phyloP scores from a whole-genome alignment of 53 echinoderm and acorn worm species.

The Patiria pectinifera region DNA sequence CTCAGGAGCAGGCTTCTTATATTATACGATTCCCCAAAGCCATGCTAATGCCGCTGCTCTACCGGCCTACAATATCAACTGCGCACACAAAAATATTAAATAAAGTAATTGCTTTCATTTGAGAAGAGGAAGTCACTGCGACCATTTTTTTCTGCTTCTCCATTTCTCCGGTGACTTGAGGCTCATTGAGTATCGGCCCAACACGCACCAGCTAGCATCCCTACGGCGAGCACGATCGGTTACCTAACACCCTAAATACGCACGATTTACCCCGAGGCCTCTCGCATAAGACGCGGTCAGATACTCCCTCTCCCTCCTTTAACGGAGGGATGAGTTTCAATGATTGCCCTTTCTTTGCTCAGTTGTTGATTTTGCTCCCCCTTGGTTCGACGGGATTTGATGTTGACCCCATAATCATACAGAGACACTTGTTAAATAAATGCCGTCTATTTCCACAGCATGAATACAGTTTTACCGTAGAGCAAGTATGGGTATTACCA shows the following conservation, averaged over 20 bases:
- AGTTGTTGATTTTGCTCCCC: constrained; percentile 41
- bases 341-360: constrained; percentile 35
- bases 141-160: constrained; percentile 5
- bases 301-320: neutral
- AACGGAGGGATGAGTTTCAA: constrained; percentile 42
- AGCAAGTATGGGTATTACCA: no score
- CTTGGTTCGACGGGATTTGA: neutral
- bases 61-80: constrained; percentile 34
- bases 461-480: no score
- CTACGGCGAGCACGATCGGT: constrained; percentile 54
- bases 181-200: constrained; percentile 47
- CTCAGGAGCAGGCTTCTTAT: neutral
- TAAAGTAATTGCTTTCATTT: constrained; percentile 65
- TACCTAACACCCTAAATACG: constrained; percentile 55
- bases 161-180: neutral
- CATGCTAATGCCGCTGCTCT: constrained; percentile 26
- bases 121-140: constrained; percentile 1
- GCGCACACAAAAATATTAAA: constrained; percentile 33
- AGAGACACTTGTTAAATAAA: constrained; percentile 16
- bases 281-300: constrained; percentile 15
- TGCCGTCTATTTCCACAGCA: neutral
- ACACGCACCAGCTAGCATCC: constrained; percentile 50
- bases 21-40: constrained; percentile 32
- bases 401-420: neutral
- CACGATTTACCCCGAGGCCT: constrained; percentile 51